Percentiles rank a stretch among this genome's conserved stretches.
Conservation (phyloP, 2,113 vertebrate species). For the Struthidea cinerea region DNA sequence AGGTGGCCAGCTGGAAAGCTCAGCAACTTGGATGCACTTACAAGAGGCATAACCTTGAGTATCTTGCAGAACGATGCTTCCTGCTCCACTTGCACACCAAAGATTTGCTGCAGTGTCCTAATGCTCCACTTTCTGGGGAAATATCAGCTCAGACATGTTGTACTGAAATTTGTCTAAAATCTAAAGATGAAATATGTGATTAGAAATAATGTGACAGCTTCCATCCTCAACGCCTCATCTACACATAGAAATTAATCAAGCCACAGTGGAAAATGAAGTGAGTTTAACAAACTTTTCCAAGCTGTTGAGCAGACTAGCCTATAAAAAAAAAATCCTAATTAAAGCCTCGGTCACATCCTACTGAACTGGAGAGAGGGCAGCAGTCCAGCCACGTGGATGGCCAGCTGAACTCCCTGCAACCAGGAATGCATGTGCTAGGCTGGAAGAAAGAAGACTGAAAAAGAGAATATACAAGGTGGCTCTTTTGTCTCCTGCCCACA, state of each 20-base stretch:
- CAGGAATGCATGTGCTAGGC: neutral
- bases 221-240: neutral
- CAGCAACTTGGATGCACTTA: neutral
- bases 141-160: neutral
- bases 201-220: neutral
- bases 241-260: neutral
- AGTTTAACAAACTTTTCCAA: conserved; percentile 1
- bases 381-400: neutral
- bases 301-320: neutral
- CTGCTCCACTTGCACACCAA: neutral
- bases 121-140: neutral
- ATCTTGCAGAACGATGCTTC: neutral
- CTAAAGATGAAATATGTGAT: neutral
- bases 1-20: conserved; percentile 34
- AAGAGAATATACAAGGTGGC: neutral
- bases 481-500: neutral
- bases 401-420: neutral
- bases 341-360: neutral
- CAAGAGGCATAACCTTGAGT: neutral
- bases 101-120: neutral
- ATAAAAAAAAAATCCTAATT: neutral
- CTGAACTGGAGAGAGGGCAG: neutral
- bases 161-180: neutral
- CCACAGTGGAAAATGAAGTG: neutral
- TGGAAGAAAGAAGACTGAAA: neutral